These are phyloP conservation scores for Apodemia duryi DNA, from an alignment of 2,888 invertebrate genomes.

Conservation along the genomic window DNA sequence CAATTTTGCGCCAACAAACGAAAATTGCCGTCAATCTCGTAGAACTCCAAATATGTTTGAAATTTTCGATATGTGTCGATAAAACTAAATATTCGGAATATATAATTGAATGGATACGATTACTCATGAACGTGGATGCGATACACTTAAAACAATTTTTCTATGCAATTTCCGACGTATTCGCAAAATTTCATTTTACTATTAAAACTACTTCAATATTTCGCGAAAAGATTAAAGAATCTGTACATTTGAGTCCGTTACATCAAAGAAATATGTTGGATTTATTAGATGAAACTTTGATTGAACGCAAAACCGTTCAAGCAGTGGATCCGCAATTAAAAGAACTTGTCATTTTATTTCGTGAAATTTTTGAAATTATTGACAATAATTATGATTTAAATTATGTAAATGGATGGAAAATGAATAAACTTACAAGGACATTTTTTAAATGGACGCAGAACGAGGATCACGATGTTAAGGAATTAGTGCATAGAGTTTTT, in stretches of 20 bases:
- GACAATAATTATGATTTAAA: constrained; percentile 43
- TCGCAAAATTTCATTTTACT: neutral
- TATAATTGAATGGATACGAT: constrained; percentile 42
- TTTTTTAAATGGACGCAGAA: neutral
- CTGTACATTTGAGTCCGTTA: neutral
- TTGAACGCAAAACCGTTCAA: constrained; percentile 37
- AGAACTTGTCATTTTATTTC: constrained; percentile 34
- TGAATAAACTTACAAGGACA: neutral
- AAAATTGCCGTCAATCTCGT: constrained; percentile 34
- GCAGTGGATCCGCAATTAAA: constrained; percentile 35
- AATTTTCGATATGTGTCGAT: constrained; percentile 42
- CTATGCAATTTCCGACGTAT: neutral
- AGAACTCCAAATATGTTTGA: constrained; percentile 40
- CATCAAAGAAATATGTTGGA: constrained; percentile 46
- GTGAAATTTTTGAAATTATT: constrained; percentile 38
- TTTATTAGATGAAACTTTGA: constrained; percentile 46
- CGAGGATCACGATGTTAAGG: neutral
- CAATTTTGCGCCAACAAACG: neutral
- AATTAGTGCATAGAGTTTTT: neutral
- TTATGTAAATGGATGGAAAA: neutral
- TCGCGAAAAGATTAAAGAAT: neutral
- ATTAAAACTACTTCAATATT: neutral
- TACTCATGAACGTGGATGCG: constrained; percentile 24
- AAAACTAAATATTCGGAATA: constrained; percentile 43
- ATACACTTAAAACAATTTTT: neutral